These are phyloP conservation scores for Pelobates fuscus DNA, from an alignment of 2,113 vertebrate genomes.

Conservation along the genomic window DNA sequence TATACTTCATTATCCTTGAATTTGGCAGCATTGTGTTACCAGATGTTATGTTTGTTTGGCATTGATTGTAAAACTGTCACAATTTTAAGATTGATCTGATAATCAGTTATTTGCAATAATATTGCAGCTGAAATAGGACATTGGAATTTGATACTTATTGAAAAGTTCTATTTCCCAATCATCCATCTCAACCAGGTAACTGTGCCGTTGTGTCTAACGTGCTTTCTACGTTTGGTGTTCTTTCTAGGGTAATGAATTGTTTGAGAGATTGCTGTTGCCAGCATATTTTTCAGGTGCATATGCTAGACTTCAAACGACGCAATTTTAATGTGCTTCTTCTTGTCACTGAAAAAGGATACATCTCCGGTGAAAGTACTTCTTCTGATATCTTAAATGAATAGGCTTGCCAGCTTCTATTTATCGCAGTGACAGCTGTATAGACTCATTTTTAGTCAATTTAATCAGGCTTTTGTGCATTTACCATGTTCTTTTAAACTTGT, in stretches of 20 bases:
- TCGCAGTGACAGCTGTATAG: conserved; percentile 1
- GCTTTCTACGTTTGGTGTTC: neutral
- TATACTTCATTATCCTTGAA: too few species aligned
- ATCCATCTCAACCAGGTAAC: conserved; percentile 27
- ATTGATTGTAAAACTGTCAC: conserved; percentile 48
- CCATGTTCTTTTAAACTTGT: neutral
- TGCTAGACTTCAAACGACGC: neutral
- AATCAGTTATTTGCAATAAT: conserved; percentile 36
- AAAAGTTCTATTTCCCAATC: neutral
- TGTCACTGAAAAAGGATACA: neutral
- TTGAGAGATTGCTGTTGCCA: conserved; percentile 1
- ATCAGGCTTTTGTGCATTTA: conserved; percentile 22
- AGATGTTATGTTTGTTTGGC: conserved; percentile 33
- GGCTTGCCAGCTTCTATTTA: neutral
- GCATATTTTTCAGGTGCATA: neutral
- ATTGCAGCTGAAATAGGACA: conserved; percentile 20
- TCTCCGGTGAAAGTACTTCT: neutral
- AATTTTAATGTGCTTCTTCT: neutral
- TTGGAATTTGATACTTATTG: too few species aligned
- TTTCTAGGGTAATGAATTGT: conserved; percentile 29
- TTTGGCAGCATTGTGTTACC: too few species aligned
- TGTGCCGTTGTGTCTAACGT: neutral
- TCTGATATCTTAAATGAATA: neutral
- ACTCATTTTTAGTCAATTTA: neutral
- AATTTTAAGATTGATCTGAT: conserved; percentile 50